Evolutionary conservation across 2,797 vertebrate genomes (phyloP).

Genomic region (Pempheris klunzingeri): DNA sequence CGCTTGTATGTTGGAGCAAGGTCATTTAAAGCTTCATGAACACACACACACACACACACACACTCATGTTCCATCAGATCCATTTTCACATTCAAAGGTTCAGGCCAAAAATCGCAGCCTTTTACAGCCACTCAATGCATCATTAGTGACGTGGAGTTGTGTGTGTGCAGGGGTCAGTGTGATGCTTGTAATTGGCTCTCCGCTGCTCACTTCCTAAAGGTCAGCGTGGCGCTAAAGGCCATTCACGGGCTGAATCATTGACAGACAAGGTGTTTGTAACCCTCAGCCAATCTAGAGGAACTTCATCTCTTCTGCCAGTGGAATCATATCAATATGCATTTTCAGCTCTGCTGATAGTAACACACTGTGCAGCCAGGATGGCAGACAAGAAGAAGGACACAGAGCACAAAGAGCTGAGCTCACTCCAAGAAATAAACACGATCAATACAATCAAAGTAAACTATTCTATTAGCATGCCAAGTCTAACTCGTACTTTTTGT

Average conservation of each 20-base stretch:
- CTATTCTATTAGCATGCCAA: too few species aligned
- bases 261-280: constrained; percentile 40
- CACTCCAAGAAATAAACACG: not conserved
- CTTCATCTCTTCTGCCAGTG: constrained; percentile 24
- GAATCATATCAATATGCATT: constrained; percentile 47
- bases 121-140: constrained; percentile 53
- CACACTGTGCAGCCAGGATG: not conserved
- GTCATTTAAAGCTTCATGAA: too few species aligned
- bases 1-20: too few species aligned
- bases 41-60: too few species aligned
- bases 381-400: not conserved
- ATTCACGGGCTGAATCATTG: constrained; percentile 54
- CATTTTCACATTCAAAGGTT: constrained; percentile 39
- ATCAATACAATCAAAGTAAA: not conserved
- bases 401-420: not conserved
- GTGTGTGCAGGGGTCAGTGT: constrained; percentile 17
- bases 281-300: not conserved
- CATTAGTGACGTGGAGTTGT: constrained; percentile 55
- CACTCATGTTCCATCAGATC: not conserved
- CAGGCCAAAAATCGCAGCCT: not conserved
- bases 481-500: not conserved
- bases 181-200: constrained; percentile 65
- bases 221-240: constrained; percentile 70
- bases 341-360: constrained; percentile 17
- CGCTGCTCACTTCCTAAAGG: constrained; percentile 64